Percentiles rank a stretch among this genome's conserved stretches.
Conservation (phyloP, 2,113 vertebrate species). For the Anhinga rufa region DNA sequence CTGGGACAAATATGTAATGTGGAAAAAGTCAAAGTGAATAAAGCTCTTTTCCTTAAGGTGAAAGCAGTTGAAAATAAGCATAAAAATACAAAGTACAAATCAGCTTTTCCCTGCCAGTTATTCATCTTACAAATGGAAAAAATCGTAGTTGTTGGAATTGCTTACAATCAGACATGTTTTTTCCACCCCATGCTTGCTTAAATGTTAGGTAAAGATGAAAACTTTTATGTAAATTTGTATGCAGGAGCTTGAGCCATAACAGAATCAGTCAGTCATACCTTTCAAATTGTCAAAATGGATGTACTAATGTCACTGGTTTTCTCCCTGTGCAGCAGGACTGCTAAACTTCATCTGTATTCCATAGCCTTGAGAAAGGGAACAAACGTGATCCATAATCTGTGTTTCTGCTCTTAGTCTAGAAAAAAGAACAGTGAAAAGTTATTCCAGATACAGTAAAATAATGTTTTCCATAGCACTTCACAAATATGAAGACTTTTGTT, state of each 20-base stretch:
- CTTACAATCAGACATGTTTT: background rate
- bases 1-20: background rate
- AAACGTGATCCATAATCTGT: background rate
- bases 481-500: background rate
- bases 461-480: background rate
- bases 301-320: background rate
- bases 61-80: background rate
- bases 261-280: background rate
- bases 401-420: background rate
- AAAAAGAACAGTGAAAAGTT: background rate
- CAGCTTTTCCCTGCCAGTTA: background rate
- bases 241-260: background rate
- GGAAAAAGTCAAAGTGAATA: constrained; percentile 13
- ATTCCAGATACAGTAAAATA: background rate
- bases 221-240: background rate
- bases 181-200: background rate
- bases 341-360: background rate
- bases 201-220: background rate
- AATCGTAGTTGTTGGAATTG: background rate
- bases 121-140: background rate
- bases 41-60: background rate
- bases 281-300: background rate
- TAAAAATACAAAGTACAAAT: background rate
- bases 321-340: background rate
- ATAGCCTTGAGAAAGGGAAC: background rate